phyloP scores from a whole-genome alignment of 2,113 vertebrate species.

The Triplophysa rosa region DNA sequence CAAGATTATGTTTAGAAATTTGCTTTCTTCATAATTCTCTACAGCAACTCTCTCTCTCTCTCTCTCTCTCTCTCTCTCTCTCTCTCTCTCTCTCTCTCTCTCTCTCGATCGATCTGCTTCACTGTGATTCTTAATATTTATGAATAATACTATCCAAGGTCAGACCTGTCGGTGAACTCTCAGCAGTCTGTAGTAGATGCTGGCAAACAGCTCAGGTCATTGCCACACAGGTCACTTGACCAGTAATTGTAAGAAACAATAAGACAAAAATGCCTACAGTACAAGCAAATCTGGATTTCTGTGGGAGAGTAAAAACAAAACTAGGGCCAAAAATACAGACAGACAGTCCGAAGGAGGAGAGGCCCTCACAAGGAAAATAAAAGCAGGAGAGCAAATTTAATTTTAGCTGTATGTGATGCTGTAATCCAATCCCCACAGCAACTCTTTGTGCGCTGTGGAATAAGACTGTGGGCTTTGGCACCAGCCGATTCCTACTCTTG shows the following conservation, averaged over 20 bases:
- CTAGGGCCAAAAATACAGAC: slow-evolving; percentile 30
- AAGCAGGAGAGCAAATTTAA: slow-evolving; percentile 63
- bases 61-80: background rate
- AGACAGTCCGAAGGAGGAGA: slow-evolving; percentile 43
- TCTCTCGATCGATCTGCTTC: background rate
- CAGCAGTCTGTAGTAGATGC: background rate
- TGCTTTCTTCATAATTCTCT: background rate
- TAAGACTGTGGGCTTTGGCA: slow-evolving; percentile 73
- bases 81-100: too few species aligned
- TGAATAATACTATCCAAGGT: background rate
- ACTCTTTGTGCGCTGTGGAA: slow-evolving; percentile 65
- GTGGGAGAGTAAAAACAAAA: slow-evolving; percentile 25
- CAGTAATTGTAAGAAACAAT: slow-evolving; percentile 11
- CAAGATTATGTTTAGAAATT: too few species aligned
- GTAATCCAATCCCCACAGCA: slow-evolving; percentile 69
- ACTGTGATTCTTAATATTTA: background rate
- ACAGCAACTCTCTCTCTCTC: background rate
- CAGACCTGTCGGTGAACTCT: background rate
- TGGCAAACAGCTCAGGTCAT: slow-evolving; percentile 7
- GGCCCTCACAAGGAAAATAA: slow-evolving; percentile 49
- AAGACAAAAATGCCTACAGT: slow-evolving; percentile 11
- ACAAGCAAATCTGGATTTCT: slow-evolving; percentile 6
- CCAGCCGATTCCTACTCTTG: slow-evolving; percentile 12
- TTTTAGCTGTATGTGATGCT: slow-evolving; percentile 65
- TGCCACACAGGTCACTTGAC: slow-evolving; percentile 35